Percentiles rank a stretch among this genome's conserved stretches.
Evolutionary conservation across 2,113 vertebrate species (phyloP).

Genomic region (Podilymbus podiceps): DNA sequence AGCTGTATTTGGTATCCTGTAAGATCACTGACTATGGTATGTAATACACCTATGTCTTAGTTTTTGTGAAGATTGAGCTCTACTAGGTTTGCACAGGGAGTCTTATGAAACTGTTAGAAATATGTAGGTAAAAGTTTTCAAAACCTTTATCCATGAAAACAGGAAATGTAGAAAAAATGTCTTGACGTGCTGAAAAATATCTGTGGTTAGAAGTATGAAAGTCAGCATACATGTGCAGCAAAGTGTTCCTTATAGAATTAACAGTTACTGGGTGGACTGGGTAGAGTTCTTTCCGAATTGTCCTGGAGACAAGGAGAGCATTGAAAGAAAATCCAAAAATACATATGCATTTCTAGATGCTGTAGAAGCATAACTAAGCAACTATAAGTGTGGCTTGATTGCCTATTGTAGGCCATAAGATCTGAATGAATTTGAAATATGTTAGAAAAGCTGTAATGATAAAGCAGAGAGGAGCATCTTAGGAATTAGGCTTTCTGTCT

Average conservation of each 20-base stretch:
- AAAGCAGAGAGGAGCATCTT: neutral
- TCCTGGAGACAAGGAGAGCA: neutral
- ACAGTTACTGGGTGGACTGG: neutral
- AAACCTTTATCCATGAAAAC: neutral
- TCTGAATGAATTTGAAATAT: neutral
- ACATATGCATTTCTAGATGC: neutral
- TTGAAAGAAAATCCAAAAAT: neutral
- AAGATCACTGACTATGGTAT: constrained; percentile 98
- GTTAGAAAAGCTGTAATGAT: neutral
- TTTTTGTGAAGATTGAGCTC: neutral
- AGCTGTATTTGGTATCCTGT: constrained; percentile 97
- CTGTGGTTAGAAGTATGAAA: neutral
- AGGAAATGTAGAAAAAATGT: neutral
- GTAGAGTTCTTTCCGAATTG: neutral
- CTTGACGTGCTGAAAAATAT: neutral
- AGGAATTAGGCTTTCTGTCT: neutral
- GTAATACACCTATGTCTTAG: constrained; percentile 40
- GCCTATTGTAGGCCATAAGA: neutral
- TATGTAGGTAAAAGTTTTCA: neutral
- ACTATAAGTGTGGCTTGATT: neutral
- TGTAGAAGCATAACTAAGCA: neutral
- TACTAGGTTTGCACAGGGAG: neutral
- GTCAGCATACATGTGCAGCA: neutral
- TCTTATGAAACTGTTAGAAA: neutral
- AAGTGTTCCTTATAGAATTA: neutral